Evolutionary conservation across 1,140 invertebrate genomes (phyloP), one percentile per base, ranked within the genome.

Genomic region (Drosophila sp.): DNA sequence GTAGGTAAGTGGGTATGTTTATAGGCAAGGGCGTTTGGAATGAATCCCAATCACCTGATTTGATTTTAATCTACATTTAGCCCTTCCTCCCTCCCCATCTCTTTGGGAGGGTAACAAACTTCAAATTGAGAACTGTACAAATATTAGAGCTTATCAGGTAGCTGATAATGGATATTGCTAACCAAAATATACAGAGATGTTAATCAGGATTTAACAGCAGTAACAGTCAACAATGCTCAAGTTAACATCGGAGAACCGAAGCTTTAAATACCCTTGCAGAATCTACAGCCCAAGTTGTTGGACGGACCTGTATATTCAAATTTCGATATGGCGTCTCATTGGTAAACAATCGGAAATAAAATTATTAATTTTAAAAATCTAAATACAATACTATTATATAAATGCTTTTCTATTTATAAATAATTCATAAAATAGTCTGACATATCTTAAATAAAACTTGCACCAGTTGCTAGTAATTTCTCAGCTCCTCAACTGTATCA

Each of bases 91-190:
- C n/a, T 4, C 27, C 7, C 34, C 51, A 21, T 32, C 14, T 50
- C 3, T 45, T 43, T 7, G 40, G 13, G 2, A 18, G 25, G 13
- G 18, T 46, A 62, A 29, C 9, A 27, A 27, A 36, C 53, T 36
- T 38, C n/a, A 29, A 45, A 8, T 46, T 16, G 11, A 25, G 16
- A 13, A 34, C 27, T 36, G 57, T 43, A 25, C 25, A 38, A 51
- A 16, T 21, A 36, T 25, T 7, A 32, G 1, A 32, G 34, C 67
- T 64, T 64, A 71, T 71, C 67, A 64, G 41, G 21, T 18, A 3
- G 25, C 59, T 71, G 67, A 71, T 71, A 71, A 64, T 27, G 41
- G 2, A 21, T n/a, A 48, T 6, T 11, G 40, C 46, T 71, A 40
- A 40, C 50, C 59, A 21, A 56, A 71, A 56, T 29, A 53, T 43